A percentile compares a stretch with the other conserved stretches of the same genome.
Evolutionary conservation across 2,797 vertebrate genomes (phyloP).

Genomic region (Antennarius maculatus): DNA sequence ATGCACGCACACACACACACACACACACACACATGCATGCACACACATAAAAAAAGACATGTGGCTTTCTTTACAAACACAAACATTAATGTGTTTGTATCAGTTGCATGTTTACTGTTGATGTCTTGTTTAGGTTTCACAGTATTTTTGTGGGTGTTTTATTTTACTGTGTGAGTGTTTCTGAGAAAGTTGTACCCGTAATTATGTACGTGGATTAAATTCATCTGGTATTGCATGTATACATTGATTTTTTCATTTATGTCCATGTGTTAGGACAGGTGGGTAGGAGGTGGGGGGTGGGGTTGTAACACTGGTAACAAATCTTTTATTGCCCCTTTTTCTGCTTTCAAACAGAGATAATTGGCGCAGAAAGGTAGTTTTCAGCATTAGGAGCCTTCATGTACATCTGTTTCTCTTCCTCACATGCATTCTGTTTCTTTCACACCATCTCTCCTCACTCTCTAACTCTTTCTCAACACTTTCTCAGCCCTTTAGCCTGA

Average conservation of each 20-base stretch:
- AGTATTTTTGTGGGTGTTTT: constrained; percentile 66
- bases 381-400: constrained; percentile 57
- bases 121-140: constrained; percentile 65
- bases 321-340: constrained; percentile 68
- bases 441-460: constrained; percentile 32
- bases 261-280: constrained; percentile 27
- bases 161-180: constrained; percentile 67
- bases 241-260: constrained; percentile 31
- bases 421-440: constrained; percentile 28
- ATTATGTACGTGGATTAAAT: constrained; percentile 61
- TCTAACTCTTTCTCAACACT: constrained; percentile 26
- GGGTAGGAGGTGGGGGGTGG: constrained; percentile 8
- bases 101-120: constrained; percentile 54
- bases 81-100: constrained; percentile 70
- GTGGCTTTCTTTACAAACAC: constrained; percentile 69
- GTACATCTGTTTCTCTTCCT: constrained; percentile 42
- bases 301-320: constrained; percentile 49
- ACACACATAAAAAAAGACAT: constrained; percentile 59
- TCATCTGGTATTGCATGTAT: constrained; percentile 48
- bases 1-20: constrained; percentile 19
- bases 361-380: constrained; percentile 78
- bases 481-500: constrained; percentile 15
- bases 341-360: constrained; percentile 82
- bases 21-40: constrained; percentile 4
- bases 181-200: constrained; percentile 60